Evolutionary conservation across 2,113 vertebrate species (phyloP), one percentile per base, ranked within the genome.

Genomic region (Pyxicephalus adspersus): DNA sequence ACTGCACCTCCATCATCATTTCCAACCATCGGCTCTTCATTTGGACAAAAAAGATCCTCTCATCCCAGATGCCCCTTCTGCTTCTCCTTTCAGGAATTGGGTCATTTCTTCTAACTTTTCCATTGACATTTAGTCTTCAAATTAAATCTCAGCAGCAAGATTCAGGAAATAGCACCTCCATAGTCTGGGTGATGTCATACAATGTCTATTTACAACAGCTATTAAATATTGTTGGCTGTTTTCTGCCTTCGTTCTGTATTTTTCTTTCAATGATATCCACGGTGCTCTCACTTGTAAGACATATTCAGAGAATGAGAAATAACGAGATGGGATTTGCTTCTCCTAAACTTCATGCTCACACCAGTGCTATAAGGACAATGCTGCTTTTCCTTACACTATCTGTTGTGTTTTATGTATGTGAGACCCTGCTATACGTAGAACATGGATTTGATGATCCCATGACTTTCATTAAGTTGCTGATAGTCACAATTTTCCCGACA

Each of bases 281-380:
- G 1, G 60, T 77, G 22, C 52, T 26, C 4, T 77, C 60, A 25
- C 18, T 77, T 20, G 2, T 64, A 38, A 52, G 75, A 77, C 75
- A 77, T 5, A 8, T 77, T 18, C 22, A 11, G 61, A 77, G 8
- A 45, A 45, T 45, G 38, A 45, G 15, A 13, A 8, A 13, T 45
- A 45, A 45, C 38, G 6, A 45, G 38, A 13, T 13, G 11, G 38
- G 38, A 13, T 45, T 15, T 13, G 38, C 38, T 13, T 13, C 2
- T 45, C 38, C 38, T 1, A 45, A 45, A 9, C 38, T 45, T 16
- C 63, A 34, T 9, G 19, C 29, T 20, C 63, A 65, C 63, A 6
- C n/a, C 28, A 65, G n/a, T n/a, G 63, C 63, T 20, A 65, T 65
- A 28, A 20, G 63, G 16, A 65, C 5, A 20, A 65, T 65, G 63